Conservation (phyloP, 2,113 vertebrate genomes). For the Elephas maximus region DNA sequence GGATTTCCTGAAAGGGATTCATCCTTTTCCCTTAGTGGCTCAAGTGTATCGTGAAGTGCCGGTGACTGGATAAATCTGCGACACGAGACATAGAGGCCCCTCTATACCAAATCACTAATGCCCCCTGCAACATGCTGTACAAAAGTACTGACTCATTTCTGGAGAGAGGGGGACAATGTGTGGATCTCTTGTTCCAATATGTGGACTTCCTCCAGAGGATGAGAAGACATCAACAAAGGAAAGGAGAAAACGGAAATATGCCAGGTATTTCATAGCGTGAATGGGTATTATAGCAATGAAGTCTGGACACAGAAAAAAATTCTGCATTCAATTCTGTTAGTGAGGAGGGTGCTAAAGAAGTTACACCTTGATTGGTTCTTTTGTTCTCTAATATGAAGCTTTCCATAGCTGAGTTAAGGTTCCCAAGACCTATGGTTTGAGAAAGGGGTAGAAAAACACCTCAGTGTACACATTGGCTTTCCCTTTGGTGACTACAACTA, state of each 20-base stretch:
- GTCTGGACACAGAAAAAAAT: neutral
- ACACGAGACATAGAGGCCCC: neutral
- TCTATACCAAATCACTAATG: neutral
- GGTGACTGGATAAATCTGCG: slow-evolving; percentile 19
- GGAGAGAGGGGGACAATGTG: neutral
- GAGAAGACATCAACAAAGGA: neutral
- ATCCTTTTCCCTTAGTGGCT: slow-evolving; percentile 43
- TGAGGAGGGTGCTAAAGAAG: neutral
- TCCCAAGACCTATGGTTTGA: neutral
- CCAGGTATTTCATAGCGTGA: neutral
- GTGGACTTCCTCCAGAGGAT: neutral
- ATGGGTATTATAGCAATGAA: neutral
- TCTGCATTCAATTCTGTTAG: neutral
- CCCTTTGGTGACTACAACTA: neutral
- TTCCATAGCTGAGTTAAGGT: neutral
- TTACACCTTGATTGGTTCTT: neutral
- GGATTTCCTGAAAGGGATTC: slow-evolving; percentile 57
- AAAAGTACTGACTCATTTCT: neutral
- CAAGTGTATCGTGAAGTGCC: slow-evolving; percentile 29
- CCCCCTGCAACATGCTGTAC: neutral
- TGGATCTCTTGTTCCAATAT: neutral
- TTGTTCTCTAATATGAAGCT: neutral
- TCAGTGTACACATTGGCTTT: neutral
- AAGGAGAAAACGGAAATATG: neutral
- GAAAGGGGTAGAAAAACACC: neutral